Conservation (phyloP, 2,113 vertebrate genomes). For the Gymnogyps californianus region DNA sequence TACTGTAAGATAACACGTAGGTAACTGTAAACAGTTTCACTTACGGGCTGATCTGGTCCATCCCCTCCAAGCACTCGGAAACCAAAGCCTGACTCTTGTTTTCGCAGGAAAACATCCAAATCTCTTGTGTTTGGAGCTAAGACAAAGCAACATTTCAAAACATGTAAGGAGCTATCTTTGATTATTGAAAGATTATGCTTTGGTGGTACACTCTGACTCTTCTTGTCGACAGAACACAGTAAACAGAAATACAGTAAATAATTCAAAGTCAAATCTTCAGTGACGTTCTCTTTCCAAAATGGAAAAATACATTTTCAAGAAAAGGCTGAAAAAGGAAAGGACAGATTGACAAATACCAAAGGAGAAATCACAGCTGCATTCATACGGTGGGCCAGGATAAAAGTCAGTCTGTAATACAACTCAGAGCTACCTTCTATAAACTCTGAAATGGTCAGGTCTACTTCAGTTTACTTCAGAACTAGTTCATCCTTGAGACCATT, state of each 20-base stretch:
- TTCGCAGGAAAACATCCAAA: slow-evolving; percentile 92
- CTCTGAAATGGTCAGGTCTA: background rate
- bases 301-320: background rate
- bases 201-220: background rate
- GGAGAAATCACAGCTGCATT: background rate
- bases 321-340: background rate
- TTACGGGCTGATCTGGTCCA: slow-evolving; percentile 93
- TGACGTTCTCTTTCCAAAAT: background rate
- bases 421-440: background rate
- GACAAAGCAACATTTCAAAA: background rate
- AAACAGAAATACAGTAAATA: background rate
- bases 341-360: background rate
- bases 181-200: background rate
- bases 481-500: background rate
- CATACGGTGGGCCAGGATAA: background rate
- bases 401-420: background rate
- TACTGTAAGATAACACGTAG: accelerated
- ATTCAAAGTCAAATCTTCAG: background rate
- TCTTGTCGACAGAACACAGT: background rate
- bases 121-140: slow-evolving; percentile 93
- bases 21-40: background rate
- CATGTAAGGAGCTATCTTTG: background rate
- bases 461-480: background rate
- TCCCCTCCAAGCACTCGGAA: slow-evolving; percentile 97
- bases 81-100: slow-evolving; percentile 96